phyloP scores from a whole-genome alignment of 2,113 vertebrate genomes.

The Tyto alba region DNA sequence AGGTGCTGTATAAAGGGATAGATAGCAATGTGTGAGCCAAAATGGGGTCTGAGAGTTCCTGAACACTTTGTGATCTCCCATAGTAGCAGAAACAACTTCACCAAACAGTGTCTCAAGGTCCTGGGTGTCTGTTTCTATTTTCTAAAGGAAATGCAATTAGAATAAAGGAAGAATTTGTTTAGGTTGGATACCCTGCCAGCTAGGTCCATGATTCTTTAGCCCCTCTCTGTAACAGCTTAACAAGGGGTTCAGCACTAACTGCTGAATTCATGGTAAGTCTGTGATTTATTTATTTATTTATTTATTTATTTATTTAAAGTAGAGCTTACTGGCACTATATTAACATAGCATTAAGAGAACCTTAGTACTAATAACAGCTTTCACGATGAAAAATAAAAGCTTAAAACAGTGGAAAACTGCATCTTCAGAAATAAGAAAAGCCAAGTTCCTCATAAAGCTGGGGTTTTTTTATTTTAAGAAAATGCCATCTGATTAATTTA shows the following conservation, averaged over 20 bases:
- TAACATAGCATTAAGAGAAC: neutral
- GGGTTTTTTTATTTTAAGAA: neutral
- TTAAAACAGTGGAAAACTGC: neutral
- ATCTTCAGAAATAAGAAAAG: neutral
- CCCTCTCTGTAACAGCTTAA: neutral
- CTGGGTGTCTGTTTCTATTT: neutral
- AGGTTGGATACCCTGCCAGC: neutral
- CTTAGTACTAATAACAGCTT: neutral
- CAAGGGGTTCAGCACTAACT: neutral
- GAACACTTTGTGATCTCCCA: fast-evolving
- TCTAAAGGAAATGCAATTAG: neutral
- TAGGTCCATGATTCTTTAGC: neutral
- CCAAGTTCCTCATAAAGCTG: neutral
- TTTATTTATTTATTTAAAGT: neutral
- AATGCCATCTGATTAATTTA: neutral
- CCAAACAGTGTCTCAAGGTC: neutral
- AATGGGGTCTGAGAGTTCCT: neutral
- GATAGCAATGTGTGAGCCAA: neutral
- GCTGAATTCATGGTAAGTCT: neutral
- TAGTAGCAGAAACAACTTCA: neutral
- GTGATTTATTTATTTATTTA: too few species aligned
- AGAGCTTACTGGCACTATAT: neutral
- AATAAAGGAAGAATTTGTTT: neutral
- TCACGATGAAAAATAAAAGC: neutral
- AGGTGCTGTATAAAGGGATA: neutral